Conservation (phyloP, 92 coral and sea anemone genomes). For the Micromussa lordhowensis region DNA sequence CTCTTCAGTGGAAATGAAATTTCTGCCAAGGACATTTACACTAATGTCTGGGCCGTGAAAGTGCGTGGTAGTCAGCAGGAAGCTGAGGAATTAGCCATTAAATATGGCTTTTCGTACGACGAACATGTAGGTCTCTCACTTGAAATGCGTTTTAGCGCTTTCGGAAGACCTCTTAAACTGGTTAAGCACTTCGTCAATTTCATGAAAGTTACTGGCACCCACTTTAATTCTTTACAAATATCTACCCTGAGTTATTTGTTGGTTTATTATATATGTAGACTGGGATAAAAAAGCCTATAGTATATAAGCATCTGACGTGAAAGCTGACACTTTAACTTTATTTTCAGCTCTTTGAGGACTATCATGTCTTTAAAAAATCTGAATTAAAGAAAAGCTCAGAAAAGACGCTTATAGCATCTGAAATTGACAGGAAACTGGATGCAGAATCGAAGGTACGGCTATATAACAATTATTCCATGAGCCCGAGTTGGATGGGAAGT, state of each 20-base stretch:
- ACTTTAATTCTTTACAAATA: too few relatives aligned
- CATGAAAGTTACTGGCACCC: background rate
- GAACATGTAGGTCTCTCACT: background rate
- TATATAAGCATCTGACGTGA: background rate
- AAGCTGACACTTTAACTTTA: background rate
- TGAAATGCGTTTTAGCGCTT: too few relatives aligned
- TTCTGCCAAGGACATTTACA: conserved; percentile 6
- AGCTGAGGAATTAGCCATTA: background rate
- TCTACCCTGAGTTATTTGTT: too few relatives aligned
- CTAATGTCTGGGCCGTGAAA: conserved; percentile 13
- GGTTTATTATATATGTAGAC: too few relatives aligned
- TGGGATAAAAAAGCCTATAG: too few relatives aligned
- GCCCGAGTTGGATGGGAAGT: too few relatives aligned
- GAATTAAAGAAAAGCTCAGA: background rate
- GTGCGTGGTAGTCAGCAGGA: background rate
- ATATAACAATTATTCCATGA: too few relatives aligned
- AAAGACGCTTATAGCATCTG: background rate
- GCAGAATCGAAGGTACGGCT: background rate
- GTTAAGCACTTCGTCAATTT: background rate
- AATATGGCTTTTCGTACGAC: conserved; percentile 3
- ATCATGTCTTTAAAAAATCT: conserved; percentile 10
- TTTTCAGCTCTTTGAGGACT: conserved; percentile 2
- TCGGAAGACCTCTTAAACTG: too few relatives aligned
- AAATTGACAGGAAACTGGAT: background rate
- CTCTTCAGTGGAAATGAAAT: background rate